Evolutionary conservation across 2,888 invertebrate species (phyloP).

Genomic region (Cephus sareptanus): DNA sequence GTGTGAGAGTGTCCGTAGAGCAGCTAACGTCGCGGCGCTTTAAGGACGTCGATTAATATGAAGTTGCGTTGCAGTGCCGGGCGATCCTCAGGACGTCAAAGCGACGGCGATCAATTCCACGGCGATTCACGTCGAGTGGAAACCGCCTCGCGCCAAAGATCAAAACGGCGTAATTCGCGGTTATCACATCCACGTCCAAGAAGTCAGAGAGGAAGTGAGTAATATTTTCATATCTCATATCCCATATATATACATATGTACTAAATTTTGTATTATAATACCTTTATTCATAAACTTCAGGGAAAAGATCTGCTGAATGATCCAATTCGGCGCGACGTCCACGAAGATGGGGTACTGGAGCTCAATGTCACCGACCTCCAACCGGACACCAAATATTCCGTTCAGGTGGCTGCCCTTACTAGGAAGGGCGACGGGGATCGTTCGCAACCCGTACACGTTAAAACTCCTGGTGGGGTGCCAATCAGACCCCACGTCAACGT

Average conservation of each 20-base stretch:
- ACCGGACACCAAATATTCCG: conserved; percentile 93
- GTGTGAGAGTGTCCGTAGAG: conserved; percentile 61
- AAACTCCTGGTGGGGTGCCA: conserved; percentile 94
- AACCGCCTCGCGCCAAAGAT: conserved; percentile 90
- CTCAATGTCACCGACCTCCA: conserved; percentile 90
- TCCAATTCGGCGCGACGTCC: conserved; percentile 87
- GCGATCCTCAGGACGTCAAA: conserved; percentile 94
- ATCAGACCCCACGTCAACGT: conserved; percentile 84
- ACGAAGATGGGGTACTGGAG: conserved; percentile 81
- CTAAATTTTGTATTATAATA: not conserved
- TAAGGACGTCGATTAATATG: conserved; percentile 43
- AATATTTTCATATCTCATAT: not conserved
- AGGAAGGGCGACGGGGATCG: conserved; percentile 96
- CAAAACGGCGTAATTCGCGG: conserved; percentile 96
- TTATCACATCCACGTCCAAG: conserved; percentile 96
- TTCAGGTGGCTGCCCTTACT: conserved; percentile 96
- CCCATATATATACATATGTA: not conserved
- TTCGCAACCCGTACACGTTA: conserved; percentile 85
- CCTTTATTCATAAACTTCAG: conserved; percentile 58
- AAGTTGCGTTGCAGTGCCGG: conserved; percentile 85
- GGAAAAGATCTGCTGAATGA: conserved; percentile 83
- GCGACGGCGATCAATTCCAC: conserved; percentile 93
- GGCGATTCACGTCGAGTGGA: conserved; percentile 95
- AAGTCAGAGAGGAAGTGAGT: conserved; percentile 84
- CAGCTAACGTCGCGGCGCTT: conserved; percentile 19